Percentiles rank a stretch among this genome's conserved stretches.
Conservation (phyloP, 1,140 invertebrate genomes). For the Nasonia longicornis region DNA sequence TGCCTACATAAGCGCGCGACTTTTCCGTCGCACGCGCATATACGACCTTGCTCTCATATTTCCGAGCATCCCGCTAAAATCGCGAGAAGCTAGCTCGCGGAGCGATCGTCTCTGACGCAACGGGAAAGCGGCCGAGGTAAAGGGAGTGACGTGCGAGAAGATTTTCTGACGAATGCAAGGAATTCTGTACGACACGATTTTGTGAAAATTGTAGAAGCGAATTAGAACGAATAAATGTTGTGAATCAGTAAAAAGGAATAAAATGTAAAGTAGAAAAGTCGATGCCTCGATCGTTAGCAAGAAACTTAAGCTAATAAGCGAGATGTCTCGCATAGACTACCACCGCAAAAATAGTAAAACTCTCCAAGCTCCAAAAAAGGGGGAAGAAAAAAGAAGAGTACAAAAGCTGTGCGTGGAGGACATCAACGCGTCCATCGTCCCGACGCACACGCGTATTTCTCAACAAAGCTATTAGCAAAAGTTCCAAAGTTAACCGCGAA, state of each 20-base stretch:
- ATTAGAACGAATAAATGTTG: too few relatives aligned
- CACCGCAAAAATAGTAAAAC: too few relatives aligned
- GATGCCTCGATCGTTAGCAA: too few relatives aligned
- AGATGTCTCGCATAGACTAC: too few relatives aligned
- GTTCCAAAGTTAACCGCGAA: conserved; percentile 9
- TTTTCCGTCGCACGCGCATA: background rate
- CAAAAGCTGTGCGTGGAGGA: background rate
- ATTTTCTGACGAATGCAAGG: too few relatives aligned
- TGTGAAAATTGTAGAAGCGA: background rate
- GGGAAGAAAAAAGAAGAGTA: background rate
- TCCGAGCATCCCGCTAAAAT: conserved; percentile 3
- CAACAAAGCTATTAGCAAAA: conserved; percentile 12
- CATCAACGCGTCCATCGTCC: background rate
- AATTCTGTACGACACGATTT: too few relatives aligned
- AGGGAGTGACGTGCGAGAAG: background rate
- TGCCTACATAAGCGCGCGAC: background rate
- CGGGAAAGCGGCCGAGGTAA: conserved; percentile 15
- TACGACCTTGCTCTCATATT: conserved; percentile 39
- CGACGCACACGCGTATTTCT: background rate
- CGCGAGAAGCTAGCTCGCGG: background rate
- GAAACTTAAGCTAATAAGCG: too few relatives aligned
- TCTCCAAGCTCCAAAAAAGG: background rate
- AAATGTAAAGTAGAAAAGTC: too few relatives aligned
- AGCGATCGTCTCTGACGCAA: conserved; percentile 2
- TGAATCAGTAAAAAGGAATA: too few relatives aligned